A percentile compares a stretch with the other conserved stretches of the same genome.
Evolutionary conservation across 1,140 invertebrate genomes (phyloP).

Genomic region (Penaeus chinensis): DNA sequence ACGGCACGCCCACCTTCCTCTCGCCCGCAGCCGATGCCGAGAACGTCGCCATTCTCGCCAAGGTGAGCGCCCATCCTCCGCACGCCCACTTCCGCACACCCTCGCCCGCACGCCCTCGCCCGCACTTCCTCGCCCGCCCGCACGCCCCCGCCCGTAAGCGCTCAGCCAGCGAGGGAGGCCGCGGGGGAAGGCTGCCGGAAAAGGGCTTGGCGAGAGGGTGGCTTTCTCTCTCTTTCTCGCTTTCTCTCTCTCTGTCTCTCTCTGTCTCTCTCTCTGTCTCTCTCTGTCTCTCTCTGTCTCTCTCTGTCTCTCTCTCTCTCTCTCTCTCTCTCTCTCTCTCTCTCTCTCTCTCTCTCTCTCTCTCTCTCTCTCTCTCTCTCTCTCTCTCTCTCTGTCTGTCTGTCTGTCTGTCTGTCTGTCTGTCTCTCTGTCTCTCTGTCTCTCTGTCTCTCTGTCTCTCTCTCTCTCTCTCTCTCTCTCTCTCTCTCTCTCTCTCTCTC

Average conservation of each 20-base stretch:
- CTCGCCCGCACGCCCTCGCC: background rate
- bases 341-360: background rate
- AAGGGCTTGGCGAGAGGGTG: no score
- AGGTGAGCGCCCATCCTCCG: conserved; percentile 57
- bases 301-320: background rate
- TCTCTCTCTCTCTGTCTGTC: background rate
- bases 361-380: no score
- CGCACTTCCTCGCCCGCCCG: background rate
- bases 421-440: background rate
- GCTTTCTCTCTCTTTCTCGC: background rate
- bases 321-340: background rate
- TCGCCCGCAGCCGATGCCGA: conserved; percentile 67
- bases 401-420: background rate
- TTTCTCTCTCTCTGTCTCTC: no score
- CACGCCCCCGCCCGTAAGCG: no score
- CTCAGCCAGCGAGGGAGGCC: no score
- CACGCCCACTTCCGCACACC: background rate
- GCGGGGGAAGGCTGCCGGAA: no score
- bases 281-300: background rate
- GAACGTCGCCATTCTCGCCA: conserved; percentile 65
- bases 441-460: background rate
- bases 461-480: background rate
- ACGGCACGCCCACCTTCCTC: conserved; percentile 90
- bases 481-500: background rate
- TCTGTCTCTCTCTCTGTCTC: background rate